phyloP scores from a whole-genome alignment of 2,113 vertebrate genomes.

The Lycocorax pyrrhopterus region DNA sequence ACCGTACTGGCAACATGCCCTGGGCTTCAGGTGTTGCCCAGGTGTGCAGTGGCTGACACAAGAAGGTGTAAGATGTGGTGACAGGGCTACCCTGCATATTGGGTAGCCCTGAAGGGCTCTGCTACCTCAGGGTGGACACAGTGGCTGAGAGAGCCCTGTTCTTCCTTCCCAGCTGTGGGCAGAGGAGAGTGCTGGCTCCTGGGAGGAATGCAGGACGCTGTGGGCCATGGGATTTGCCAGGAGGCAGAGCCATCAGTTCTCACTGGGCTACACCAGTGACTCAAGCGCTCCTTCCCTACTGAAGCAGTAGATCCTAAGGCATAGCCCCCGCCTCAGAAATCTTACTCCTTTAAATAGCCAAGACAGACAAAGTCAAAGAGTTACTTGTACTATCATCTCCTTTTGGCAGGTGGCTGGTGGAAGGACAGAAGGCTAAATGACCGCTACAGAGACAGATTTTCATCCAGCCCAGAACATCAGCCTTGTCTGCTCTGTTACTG shows the following conservation, averaged over 20 bases:
- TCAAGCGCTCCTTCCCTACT: background rate
- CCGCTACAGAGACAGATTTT: background rate
- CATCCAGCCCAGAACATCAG: background rate
- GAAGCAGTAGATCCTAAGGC: background rate
- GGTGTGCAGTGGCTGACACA: background rate
- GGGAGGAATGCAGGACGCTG: background rate
- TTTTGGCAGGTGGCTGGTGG: background rate
- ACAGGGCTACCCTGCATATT: background rate
- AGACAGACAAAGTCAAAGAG: background rate
- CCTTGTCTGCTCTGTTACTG: background rate
- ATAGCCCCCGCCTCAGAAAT: background rate
- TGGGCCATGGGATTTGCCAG: background rate
- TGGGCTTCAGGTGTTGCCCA: background rate
- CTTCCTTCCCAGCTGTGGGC: background rate
- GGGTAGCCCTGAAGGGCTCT: background rate
- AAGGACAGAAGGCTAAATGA: background rate
- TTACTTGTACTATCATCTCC: background rate
- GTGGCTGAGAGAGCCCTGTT: background rate
- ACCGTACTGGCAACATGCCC: fast-evolving
- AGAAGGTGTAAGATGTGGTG: background rate
- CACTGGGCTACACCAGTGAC: background rate
- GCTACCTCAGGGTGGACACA: background rate
- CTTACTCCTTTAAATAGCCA: background rate
- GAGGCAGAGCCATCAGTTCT: background rate
- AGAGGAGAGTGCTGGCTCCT: background rate